Evolutionary conservation across 1,140 invertebrate genomes (phyloP), one percentile per base, ranked within the genome.

Genomic region (Brachionus calyciflorus): DNA sequence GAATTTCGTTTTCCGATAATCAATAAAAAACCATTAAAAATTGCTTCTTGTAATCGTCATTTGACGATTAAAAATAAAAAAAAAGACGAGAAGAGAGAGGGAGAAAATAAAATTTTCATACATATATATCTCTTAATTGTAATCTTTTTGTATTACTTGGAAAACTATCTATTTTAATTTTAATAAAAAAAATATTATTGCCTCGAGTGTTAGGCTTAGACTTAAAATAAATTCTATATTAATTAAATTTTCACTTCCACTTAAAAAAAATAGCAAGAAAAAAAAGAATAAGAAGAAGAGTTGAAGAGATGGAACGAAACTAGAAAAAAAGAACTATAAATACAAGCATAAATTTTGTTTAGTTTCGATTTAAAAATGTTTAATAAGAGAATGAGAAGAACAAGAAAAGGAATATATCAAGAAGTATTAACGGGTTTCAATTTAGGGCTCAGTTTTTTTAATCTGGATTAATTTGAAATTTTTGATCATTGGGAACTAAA

Each of bases 161-260:
- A 12, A 33, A 60, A 60, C 26, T 33, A 60, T 33, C 19, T 33
- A 19, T 53, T 7, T 60, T 37, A 33, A 60, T 60, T 37, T 37
- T 37, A 9, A 60, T 53, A 21, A 26, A 53, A 7, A 53, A 24
- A 53, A 24, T 33, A 33, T 17, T 37, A 37, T 65, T 65, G 60
- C 60, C 60, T 65, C 40, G 60, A 65, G 60, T 65, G 60, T 44
- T 44, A 65, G 14, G 33, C 33, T 37, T 46, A 65, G 60, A 65
- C 40, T 44, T 65, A 26, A 26, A 65, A 65, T 65, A 65, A 65
- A 7, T 65, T 65, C 24, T 65, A 65, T 44, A 65, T 65, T 65
- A 65, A 65, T 65, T 65, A 65, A 65, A 65, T 65, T 65, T 65
- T 65, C 60, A 65, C 60, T 65, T 65, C 60, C 60, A 65, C 60